Conservation (phyloP, 2,888 invertebrate species). For the Drosophila anomalata region DNA sequence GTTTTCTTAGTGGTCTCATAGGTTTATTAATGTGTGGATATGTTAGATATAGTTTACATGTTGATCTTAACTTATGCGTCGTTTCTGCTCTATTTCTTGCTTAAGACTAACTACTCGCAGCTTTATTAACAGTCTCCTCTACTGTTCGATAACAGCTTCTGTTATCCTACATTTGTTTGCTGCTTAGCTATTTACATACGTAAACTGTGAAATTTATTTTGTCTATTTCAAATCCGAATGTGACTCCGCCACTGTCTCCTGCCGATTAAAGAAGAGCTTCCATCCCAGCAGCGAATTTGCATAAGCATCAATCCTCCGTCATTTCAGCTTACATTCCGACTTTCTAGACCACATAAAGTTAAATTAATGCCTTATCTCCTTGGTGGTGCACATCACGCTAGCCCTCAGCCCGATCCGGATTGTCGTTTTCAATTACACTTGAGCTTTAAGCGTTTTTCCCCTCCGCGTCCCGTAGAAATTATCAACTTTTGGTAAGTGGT, state of each 20-base stretch:
- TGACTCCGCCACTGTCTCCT: neutral
- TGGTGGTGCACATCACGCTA: conserved; percentile 15
- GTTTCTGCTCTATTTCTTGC: too few species aligned
- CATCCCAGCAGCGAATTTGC: conserved; percentile 1
- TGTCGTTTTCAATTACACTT: conserved; percentile 69
- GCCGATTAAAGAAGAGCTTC: too few species aligned
- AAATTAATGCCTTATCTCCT: conserved; percentile 57
- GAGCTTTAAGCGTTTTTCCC: conserved; percentile 54
- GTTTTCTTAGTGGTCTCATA: too few species aligned
- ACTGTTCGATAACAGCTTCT: too few species aligned
- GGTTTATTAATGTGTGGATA: too few species aligned
- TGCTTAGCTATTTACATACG: too few species aligned
- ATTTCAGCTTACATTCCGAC: neutral
- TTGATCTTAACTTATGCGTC: too few species aligned
- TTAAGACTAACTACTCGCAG: too few species aligned
- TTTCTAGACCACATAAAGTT: conserved; percentile 65
- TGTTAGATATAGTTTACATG: too few species aligned
- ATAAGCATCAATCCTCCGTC: conserved; percentile 1
- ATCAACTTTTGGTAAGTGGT: conserved; percentile 51
- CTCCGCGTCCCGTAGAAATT: conserved; percentile 22
- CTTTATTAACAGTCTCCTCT: too few species aligned
- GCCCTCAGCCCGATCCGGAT: conserved; percentile 18
- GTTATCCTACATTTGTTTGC: too few species aligned
- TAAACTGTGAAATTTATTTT: neutral
- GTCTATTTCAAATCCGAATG: neutral